Evolutionary conservation across 2,888 invertebrate species (phyloP), one percentile per base, ranked within the genome.

Genomic region (Harpalus rufipes): DNA sequence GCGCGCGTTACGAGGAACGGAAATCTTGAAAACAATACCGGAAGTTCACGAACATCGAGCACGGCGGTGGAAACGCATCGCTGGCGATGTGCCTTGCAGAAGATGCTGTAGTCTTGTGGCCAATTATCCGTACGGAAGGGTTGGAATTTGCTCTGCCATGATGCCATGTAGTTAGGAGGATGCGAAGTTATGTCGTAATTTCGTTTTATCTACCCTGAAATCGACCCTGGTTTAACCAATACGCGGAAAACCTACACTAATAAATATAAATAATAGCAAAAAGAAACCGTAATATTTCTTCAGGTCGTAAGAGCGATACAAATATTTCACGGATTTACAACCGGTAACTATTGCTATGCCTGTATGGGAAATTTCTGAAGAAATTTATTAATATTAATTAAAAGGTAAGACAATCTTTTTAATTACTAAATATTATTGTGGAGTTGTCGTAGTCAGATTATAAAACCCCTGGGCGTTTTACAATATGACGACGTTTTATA

Each of bases 21-120:
- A 80, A 85, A 76, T 81, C 85, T 85, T 81, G 63, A 81, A 86
- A 79, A 86, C 84, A 85, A 84, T 84, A 80, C 79, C 61, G 84
- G 85, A 85, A 85, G 81, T 59, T 84, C 68, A 74, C 72, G 76
- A 86, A 84, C 84, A 84, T 84, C 72, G 84, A 81, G 41, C 84
- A 76, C 65, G 76, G 44, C 79, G 59, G 56, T 80, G 80, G 79
- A 63, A 58, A 79, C 74, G 44, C 76, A 82, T 78, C 51, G 63
- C 44, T 72, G 80, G 72, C 81, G 51, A 76, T 44, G 78, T 59
- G 51, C 74, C 65, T 56, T 63, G 80, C 63, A 61, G 63, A 61
- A 63, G 80, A 61, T 63, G 61, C 59, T 79, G 44, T 61, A 63
- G 63, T 32, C 63, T 41, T 80, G 63, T 63, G 63, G 63, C 63